Percentiles rank a stretch among this genome's conserved stretches.
Evolutionary conservation across 2,888 invertebrate genomes (phyloP).

Genomic region (Rotaria macrura): DNA sequence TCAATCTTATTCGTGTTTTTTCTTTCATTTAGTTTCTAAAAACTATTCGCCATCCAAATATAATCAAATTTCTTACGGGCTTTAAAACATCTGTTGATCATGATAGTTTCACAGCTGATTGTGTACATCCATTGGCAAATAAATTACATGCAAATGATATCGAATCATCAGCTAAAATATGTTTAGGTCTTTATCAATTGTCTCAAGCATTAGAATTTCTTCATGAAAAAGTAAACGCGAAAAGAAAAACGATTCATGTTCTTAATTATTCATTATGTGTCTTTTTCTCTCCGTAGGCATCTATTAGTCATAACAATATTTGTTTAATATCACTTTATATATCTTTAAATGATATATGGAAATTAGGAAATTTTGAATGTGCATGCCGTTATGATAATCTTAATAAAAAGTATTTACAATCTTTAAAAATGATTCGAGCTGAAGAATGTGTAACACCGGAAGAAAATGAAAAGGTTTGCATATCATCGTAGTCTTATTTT

Average conservation of each 20-base stretch:
- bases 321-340: neutral
- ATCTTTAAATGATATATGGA: neutral
- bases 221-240: neutral
- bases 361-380: slow-evolving; percentile 16
- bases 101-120: neutral
- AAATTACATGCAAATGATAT: neutral
- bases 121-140: neutral
- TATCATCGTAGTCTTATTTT: neutral
- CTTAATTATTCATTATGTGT: neutral
- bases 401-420: neutral
- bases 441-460: neutral
- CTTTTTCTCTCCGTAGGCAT: neutral
- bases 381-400: neutral
- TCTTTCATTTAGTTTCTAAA: neutral
- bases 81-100: neutral
- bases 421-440: neutral
- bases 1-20: too few relatives aligned
- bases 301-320: neutral
- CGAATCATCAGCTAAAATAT: neutral
- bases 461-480: neutral
- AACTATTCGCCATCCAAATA: slow-evolving; percentile 15
- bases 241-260: neutral
- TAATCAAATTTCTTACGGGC: neutral
- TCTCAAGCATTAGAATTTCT: neutral
- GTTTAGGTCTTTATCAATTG: neutral